A percentile compares a stretch with the other conserved stretches of the same genome.
phyloP scores from a whole-genome alignment of 2,888 invertebrate species.

The Amphimallon solstitiale region DNA sequence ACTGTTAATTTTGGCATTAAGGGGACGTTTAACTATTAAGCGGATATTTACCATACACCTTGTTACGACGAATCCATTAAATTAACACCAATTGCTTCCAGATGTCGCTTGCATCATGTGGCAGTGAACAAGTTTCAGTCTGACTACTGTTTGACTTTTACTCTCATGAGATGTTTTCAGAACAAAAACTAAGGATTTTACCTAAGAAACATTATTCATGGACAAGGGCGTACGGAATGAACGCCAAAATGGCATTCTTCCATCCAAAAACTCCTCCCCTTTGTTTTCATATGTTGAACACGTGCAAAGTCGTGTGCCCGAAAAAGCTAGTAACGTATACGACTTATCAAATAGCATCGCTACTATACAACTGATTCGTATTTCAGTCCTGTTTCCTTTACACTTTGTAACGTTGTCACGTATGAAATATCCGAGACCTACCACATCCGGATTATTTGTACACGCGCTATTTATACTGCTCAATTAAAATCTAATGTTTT shows the following conservation, averaged over 20 bases:
- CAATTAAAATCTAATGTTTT: slow-evolving; percentile 34
- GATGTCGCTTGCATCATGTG: slow-evolving; percentile 44
- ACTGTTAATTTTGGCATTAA: slow-evolving; percentile 55
- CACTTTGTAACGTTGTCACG: slow-evolving; percentile 48
- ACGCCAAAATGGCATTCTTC: slow-evolving; percentile 49
- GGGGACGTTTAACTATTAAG: slow-evolving; percentile 53
- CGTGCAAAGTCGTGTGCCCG: slow-evolving; percentile 43
- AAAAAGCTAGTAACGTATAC: slow-evolving; percentile 38
- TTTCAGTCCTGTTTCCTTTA: slow-evolving; percentile 47
- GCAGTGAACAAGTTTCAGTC: background rate
- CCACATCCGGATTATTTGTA: slow-evolving; percentile 40
- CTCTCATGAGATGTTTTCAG: background rate
- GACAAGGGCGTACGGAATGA: slow-evolving; percentile 38
- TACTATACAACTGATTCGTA: slow-evolving; percentile 42
- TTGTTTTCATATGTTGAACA: slow-evolving; percentile 47
- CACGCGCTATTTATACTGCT: slow-evolving; percentile 32
- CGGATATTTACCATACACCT: slow-evolving; percentile 53
- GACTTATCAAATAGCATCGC: slow-evolving; percentile 42
- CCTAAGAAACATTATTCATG: slow-evolving; percentile 45
- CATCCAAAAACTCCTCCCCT: slow-evolving; percentile 47
- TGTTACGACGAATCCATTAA: slow-evolving; percentile 54
- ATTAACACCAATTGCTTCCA: slow-evolving; percentile 56
- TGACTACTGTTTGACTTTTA: slow-evolving; percentile 3
- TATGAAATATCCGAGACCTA: slow-evolving; percentile 42
- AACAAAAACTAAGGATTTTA: slow-evolving; percentile 26